Evolutionary conservation across 2,797 vertebrate genomes (phyloP), one percentile per base, ranked within the genome.

Genomic region (Sciaenops ocellatus): DNA sequence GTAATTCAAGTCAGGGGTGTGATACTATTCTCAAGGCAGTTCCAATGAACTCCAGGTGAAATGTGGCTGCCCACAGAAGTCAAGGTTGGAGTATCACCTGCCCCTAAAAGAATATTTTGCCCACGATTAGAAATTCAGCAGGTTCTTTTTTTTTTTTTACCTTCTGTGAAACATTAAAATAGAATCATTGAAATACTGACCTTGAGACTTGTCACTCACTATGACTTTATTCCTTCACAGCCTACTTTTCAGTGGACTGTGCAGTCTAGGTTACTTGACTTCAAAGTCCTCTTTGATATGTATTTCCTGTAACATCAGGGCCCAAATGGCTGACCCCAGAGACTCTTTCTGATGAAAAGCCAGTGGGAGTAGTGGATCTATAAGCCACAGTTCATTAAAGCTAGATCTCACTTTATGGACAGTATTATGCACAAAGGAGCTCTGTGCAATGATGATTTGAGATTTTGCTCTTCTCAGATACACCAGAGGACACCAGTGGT

Each of bases 271-370:
- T 81, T 65, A 70, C 85, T 85, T 48, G 61, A 90, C 91, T 90
- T 93, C 92, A 93, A 90, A 93, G 90, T 73, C 47, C 44, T 65
- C 87, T 92, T 92, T 93, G 91, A 93, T 91, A 89, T 91, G 82
- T 83, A 90, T 90, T 91, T 90, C 74, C 80, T 76, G 62, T 85
- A 85, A 76, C 89, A 86, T 88, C 84, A 62, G 74, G 56, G 55
- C 73, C 72, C 68, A 86, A 90, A 88, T 78, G 83, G 78, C 48
- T 67, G 76, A 82, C 90, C 89, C 83, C 55, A 22, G 88, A 91
- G 89, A 87, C 61, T 73, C 56, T 73, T 46, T 78, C 26, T 60
- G 77, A 83, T 85, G 82, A 89, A 85, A 88, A 76, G 24, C 71
- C 64, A 76, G 46, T 54, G 76, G 77, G 83, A 85, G 72, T 20